phyloP scores from a whole-genome alignment of 2,888 invertebrate species.

The Mamestra brassicae region DNA sequence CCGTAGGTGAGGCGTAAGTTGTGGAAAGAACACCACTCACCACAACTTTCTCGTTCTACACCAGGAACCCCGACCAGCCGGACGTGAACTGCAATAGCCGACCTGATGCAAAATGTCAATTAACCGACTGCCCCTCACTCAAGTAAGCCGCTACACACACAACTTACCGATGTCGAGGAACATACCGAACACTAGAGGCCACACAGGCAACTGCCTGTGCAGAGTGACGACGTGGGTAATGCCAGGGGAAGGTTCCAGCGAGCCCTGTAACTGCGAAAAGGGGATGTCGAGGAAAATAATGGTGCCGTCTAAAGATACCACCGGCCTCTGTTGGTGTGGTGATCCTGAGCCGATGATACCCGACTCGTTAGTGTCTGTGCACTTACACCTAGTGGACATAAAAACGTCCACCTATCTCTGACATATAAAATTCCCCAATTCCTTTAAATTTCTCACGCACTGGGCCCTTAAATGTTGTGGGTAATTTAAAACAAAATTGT shows the following conservation, averaged over 20 bases:
- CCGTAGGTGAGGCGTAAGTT: background rate
- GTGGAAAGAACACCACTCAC: background rate
- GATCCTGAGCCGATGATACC: background rate
- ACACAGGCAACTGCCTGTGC: background rate
- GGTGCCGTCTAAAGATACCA: background rate
- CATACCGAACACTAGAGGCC: background rate
- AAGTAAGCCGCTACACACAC: constrained; percentile 9
- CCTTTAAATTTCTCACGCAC: background rate
- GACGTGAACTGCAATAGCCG: background rate
- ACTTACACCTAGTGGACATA: background rate
- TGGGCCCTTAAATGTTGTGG: background rate
- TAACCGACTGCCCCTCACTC: background rate
- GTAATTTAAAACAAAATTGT: background rate
- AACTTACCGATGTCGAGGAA: constrained; percentile 3
- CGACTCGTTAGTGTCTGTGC: constrained; percentile 3
- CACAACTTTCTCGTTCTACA: background rate
- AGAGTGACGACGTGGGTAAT: background rate
- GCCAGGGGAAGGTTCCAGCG: background rate
- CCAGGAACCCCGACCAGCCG: background rate
- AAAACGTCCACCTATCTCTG: background rate
- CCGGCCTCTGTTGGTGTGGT: background rate
- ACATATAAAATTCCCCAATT: background rate
- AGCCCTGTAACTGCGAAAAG: background rate
- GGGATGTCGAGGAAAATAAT: background rate
- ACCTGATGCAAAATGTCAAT: background rate